A percentile compares a stretch with the other conserved stretches of the same genome.
Evolutionary conservation across 2,888 invertebrate species (phyloP).

Genomic region (Apotomis betuletana): DNA sequence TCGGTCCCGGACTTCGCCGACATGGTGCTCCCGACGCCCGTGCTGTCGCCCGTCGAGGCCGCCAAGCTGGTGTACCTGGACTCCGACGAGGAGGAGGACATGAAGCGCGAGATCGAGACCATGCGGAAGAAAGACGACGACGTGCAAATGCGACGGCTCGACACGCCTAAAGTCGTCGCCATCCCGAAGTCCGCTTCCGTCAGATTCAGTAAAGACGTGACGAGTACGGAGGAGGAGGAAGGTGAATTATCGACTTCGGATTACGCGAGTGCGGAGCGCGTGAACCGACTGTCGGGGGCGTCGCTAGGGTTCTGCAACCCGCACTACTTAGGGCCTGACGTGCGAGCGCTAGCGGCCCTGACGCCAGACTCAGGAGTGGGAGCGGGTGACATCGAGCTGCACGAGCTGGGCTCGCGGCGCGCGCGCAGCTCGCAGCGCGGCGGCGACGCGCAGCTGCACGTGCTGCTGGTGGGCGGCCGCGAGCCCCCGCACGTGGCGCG

Average conservation of each 20-base stretch:
- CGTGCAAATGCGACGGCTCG: conserved; percentile 82
- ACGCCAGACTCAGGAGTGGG: conserved; percentile 87
- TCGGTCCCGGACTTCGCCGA: conserved; percentile 90
- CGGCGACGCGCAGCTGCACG: conserved; percentile 64
- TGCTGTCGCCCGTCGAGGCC: conserved; percentile 87
- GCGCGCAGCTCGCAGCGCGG: conserved; percentile 55
- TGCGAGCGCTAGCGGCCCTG: conserved; percentile 86
- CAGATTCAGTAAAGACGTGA: conserved; percentile 79
- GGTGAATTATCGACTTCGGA: conserved; percentile 87
- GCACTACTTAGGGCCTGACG: conserved; percentile 88
- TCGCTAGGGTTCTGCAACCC: conserved; percentile 88
- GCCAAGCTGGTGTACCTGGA: conserved; percentile 87
- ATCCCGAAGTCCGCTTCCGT: conserved; percentile 84
- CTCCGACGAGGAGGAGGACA: conserved; percentile 85
- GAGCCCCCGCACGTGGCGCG: conserved; percentile 87
- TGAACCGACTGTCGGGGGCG: conserved; percentile 81
- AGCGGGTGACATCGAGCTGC: conserved; percentile 74
- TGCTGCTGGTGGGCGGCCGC: conserved; percentile 56
- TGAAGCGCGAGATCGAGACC: conserved; percentile 55
- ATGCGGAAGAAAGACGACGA: conserved; percentile 51
- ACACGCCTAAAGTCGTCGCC: conserved; percentile 71
- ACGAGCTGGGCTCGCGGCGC: conserved; percentile 58
- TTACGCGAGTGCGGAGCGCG: conserved; percentile 89
- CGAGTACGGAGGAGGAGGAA: conserved; percentile 82
- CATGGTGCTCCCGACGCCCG: conserved; percentile 85